Evolutionary conservation across 2,888 invertebrate genomes (phyloP).

Genomic region (Heliothis peltigera): DNA sequence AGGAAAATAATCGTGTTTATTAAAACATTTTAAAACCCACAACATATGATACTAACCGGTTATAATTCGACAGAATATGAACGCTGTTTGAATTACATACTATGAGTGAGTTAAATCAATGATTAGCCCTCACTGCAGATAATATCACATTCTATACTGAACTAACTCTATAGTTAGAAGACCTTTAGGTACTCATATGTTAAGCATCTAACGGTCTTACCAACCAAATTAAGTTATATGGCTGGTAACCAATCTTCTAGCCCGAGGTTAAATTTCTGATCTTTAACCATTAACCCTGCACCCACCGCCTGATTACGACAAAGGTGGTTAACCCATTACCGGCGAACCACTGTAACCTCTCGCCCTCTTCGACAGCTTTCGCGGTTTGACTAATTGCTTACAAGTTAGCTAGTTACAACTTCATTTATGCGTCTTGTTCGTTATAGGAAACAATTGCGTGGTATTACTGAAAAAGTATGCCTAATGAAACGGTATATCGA

Average conservation of each 20-base stretch:
- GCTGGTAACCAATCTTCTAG: conserved; percentile 7
- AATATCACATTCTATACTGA: too few species aligned
- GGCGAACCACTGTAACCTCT: conserved; percentile 32
- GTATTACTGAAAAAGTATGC: neutral
- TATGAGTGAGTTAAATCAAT: too few species aligned
- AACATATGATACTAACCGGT: too few species aligned
- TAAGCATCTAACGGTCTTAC: neutral
- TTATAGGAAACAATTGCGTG: neutral
- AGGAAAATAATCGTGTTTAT: neutral
- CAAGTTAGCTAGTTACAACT: conserved; percentile 1
- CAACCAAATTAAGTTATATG: conserved; percentile 12
- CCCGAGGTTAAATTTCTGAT: conserved; percentile 30
- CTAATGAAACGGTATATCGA: too few species aligned
- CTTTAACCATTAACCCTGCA: conserved; percentile 46
- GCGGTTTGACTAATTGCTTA: conserved; percentile 23
- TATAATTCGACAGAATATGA: too few species aligned
- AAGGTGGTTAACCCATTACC: conserved; percentile 30
- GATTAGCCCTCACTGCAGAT: too few species aligned
- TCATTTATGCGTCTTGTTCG: conserved; percentile 5
- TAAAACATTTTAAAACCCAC: too few species aligned
- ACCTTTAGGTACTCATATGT: too few species aligned
- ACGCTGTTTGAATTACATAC: too few species aligned
- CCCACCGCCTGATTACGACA: conserved; percentile 27
- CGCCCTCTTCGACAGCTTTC: conserved; percentile 24
- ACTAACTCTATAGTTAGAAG: too few species aligned